Base-by-base conservation (phyloP, 2,113 vertebrate species). In the Alethe diademata region DNA sequence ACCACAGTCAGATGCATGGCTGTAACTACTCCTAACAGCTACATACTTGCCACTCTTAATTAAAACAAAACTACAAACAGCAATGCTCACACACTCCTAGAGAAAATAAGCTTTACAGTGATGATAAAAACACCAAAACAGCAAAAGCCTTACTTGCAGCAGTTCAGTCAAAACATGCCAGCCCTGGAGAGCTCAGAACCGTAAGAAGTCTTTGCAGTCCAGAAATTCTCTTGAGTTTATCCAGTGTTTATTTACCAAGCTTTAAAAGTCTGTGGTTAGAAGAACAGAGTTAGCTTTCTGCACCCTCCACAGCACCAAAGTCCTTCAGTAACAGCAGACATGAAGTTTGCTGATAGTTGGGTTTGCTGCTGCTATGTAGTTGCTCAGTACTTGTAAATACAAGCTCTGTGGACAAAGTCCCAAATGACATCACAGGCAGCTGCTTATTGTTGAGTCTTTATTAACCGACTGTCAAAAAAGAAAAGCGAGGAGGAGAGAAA, bases 361-460 rank as follows among this genome's bases (percentile, higher is more conserved):
- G 75, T 89, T 96, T 95, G 33, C 85, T 91, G 93, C 97, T 96
- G 94, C 96, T 97, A 6, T 70, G 97, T 74, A 95, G 97, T 90
- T 94, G 96, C 97, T 97, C 96, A 45, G 90, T 97, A 97, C 98
- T 98, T 98, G 98, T 98, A 98, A 98, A 98, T 98, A 98, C 97
- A 98, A 98, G 98, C 97, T 98, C 96, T 92, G 97, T 97, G 98
- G 97, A 98, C 98, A 98, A 98, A 98, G 97, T 98, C 97, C 98
- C 98, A 98, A 97, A 98, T 98, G 98, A 98, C 98, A 98, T 98
- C 98, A 98, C 98, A 97, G 97, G 97, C 98, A 98, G 98, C 98
- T 98, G 98, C 97, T 98, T 98, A 98, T 97, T 98, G 98, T 98
- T 98, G 98, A 98, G 98, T 97, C 98, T 98, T 98, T 98, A 98